Evolutionary conservation across 2,113 vertebrate species (phyloP).

Genomic region (Tupaia tana): DNA sequence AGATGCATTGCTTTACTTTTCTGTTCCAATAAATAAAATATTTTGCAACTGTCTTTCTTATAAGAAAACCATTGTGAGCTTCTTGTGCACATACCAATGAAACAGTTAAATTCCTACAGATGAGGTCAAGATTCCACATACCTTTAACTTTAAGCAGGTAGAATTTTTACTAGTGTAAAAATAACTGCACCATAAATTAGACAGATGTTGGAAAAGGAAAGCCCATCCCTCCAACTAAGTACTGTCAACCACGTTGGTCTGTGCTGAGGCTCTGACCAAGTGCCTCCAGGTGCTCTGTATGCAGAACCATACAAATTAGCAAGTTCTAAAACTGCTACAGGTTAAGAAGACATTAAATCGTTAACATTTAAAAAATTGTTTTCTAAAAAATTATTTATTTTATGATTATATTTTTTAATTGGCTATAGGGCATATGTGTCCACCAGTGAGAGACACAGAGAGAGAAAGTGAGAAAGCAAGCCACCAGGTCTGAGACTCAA

Average conservation of each 20-base stretch:
- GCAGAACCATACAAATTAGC: background rate
- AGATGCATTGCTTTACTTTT: background rate
- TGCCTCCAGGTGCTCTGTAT: background rate
- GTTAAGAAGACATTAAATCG: background rate
- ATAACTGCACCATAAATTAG: background rate
- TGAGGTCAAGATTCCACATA: background rate
- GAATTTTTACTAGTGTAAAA: background rate
- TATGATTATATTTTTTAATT: no score
- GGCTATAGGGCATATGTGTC: no score
- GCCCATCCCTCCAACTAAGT: background rate
- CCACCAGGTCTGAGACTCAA: no score
- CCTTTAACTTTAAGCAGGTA: background rate
- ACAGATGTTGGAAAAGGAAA: background rate
- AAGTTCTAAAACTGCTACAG: background rate
- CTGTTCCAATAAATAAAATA: background rate
- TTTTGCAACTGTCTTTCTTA: background rate
- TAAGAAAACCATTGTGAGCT: background rate
- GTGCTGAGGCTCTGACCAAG: background rate
- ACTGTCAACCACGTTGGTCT: background rate
- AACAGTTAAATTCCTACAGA: background rate
- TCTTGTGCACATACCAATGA: background rate
- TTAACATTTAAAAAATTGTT: no score
- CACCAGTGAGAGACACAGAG: no score
- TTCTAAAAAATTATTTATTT: no score
- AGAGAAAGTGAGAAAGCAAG: no score